Evolutionary conservation across 2,797 vertebrate species (phyloP).

Genomic region (Urophycis tenuis): DNA sequence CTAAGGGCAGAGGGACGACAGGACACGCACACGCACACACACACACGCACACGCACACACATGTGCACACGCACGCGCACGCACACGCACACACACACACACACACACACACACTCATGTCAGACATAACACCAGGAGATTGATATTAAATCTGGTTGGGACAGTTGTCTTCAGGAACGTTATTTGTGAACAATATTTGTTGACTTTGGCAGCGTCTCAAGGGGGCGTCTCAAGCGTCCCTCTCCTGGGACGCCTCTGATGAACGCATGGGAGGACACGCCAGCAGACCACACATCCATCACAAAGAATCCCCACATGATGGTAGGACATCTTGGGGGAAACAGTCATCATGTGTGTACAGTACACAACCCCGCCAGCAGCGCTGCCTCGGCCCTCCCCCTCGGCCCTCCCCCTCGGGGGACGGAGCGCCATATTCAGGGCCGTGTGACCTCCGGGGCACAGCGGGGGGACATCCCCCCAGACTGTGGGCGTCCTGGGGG

Average conservation of each 20-base stretch:
- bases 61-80: no score
- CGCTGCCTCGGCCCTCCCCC: no score
- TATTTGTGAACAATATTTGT: neutral
- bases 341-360: conserved; percentile 20
- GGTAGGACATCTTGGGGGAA: conserved; percentile 19
- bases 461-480: conserved; percentile 27
- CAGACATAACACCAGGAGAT: neutral
- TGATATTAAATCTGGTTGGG: neutral
- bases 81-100: no score
- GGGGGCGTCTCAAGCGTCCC: conserved; percentile 6
- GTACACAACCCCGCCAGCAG: neutral
- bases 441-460: conserved; percentile 19
- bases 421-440: conserved; percentile 31
- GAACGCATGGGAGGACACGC: conserved; percentile 8
- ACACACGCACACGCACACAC: no score
- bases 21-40: no score
- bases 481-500: no score
- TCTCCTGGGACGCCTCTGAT: conserved; percentile 10
- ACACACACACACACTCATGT: no score
- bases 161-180: neutral
- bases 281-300: conserved; percentile 22
- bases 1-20: neutral
- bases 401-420: no score
- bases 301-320: conserved; percentile 22
- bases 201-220: conserved; percentile 25